These are phyloP conservation scores for Erebia palarica DNA, from an alignment of 2,888 invertebrate genomes.

Conservation along the genomic window DNA sequence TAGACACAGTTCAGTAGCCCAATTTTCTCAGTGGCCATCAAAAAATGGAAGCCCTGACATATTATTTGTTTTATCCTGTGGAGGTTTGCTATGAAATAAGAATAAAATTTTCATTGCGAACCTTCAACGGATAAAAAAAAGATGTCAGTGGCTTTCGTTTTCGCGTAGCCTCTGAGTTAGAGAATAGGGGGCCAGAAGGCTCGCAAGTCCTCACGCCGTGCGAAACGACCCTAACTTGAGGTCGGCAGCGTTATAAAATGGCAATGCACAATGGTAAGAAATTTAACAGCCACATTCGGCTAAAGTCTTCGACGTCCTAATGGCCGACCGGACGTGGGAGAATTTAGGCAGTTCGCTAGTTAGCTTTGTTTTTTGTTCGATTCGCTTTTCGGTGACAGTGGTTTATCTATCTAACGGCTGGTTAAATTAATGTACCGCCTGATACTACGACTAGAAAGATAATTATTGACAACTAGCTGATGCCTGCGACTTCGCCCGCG, in stretches of 20 bases:
- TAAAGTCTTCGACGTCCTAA: constrained; percentile 60
- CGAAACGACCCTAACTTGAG: constrained; percentile 39
- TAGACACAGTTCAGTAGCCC: too few species aligned
- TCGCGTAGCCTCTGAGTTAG: too few species aligned
- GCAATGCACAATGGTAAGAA: constrained; percentile 63
- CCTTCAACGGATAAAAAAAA: too few species aligned
- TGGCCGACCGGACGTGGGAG: constrained; percentile 53
- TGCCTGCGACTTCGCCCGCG: too few species aligned
- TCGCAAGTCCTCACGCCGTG: neutral
- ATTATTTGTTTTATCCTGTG: too few species aligned
- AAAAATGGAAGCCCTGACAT: too few species aligned
- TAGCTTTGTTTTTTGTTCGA: constrained; percentile 40
- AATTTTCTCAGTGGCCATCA: too few species aligned
- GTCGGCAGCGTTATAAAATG: constrained; percentile 76
- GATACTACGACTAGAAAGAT: neutral
- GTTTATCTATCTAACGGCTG: constrained; percentile 19
- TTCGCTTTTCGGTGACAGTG: constrained; percentile 29
- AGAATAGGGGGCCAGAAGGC: neutral
- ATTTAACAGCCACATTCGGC: constrained; percentile 72
- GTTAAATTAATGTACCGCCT: constrained; percentile 10
- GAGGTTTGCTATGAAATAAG: too few species aligned
- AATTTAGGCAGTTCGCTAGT: constrained; percentile 45
- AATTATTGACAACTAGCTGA: neutral
- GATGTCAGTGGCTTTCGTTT: too few species aligned
- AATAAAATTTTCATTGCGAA: too few species aligned